These are phyloP conservation scores for Polydesmus complanatus DNA, from an alignment of 2,888 invertebrate genomes.

Conservation along the genomic window DNA sequence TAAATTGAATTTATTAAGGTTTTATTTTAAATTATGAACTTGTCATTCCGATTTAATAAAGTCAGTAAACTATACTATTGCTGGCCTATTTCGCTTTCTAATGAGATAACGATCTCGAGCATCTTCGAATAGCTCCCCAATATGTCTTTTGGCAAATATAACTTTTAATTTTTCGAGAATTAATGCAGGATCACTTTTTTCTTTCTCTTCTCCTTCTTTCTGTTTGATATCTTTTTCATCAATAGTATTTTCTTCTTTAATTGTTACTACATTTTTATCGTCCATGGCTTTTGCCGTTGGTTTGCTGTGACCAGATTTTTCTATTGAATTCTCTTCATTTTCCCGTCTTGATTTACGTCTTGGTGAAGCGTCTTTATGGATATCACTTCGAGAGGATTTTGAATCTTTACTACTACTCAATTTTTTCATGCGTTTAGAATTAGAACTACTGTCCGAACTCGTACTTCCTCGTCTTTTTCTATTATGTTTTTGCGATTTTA, in stretches of 20 bases:
- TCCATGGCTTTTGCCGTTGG: not conserved
- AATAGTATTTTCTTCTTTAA: not conserved
- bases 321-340: not conserved
- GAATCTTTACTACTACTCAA: not conserved
- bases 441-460: too few species aligned
- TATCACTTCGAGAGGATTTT: not conserved
- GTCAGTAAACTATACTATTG: too few species aligned
- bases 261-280: not conserved
- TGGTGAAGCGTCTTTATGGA: not conserved
- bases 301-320: too few species aligned
- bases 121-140: constrained; percentile 58
- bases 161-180: constrained; percentile 6
- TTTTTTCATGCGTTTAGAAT: too few species aligned
- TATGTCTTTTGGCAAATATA: constrained; percentile 40
- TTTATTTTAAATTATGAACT: too few species aligned
- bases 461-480: not conserved
- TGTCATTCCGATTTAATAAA: too few species aligned
- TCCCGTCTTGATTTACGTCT: not conserved
- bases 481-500: too few species aligned
- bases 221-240: not conserved
- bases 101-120: constrained; percentile 41
- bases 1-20: too few species aligned
- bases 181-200: not conserved
- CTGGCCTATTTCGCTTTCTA: constrained; percentile 20
- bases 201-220: constrained; percentile 38